Evolutionary conservation across 35 echinoderm and acorn worm species (phyloP).

Genomic region (Heliocidaris tuberculata): DNA sequence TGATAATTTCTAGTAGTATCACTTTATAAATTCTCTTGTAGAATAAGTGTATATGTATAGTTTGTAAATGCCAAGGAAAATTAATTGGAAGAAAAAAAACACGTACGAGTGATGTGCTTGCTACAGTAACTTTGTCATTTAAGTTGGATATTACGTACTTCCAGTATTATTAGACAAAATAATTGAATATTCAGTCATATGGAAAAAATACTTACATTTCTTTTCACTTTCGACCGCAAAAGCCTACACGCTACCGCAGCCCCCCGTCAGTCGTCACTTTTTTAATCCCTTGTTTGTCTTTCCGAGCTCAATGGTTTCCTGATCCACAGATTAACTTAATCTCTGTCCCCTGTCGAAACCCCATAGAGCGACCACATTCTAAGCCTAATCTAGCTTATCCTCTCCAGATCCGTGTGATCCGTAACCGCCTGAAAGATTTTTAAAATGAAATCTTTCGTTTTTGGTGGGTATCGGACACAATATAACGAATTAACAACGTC

Average conservation of each 20-base stretch:
- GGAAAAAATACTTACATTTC: not conserved
- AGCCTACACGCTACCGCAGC: not conserved
- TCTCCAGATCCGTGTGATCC: not conserved
- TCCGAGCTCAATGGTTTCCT: not conserved
- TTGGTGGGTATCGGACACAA: not conserved
- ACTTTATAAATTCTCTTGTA: too few species aligned
- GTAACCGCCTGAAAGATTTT: slow-evolving; percentile 1
- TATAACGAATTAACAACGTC: not conserved
- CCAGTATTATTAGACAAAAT: too few species aligned
- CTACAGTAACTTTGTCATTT: too few species aligned
- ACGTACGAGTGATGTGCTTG: too few species aligned
- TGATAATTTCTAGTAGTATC: too few species aligned
- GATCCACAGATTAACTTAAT: slow-evolving; percentile 9
- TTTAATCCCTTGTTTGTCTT: slow-evolving; percentile 12
- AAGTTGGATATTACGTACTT: too few species aligned
- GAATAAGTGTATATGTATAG: too few species aligned
- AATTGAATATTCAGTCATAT: too few species aligned
- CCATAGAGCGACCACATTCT: not conserved
- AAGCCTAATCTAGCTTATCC: not conserved
- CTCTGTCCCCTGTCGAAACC: slow-evolving; percentile 1
- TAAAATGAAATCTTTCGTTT: not conserved
- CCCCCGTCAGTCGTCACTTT: not conserved
- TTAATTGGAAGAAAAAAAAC: too few species aligned
- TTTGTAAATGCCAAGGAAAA: too few species aligned
- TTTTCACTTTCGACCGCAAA: not conserved